These are phyloP conservation scores for Trachelus iudaicus DNA, from an alignment of 2,888 invertebrate genomes.

Conservation along the genomic window DNA sequence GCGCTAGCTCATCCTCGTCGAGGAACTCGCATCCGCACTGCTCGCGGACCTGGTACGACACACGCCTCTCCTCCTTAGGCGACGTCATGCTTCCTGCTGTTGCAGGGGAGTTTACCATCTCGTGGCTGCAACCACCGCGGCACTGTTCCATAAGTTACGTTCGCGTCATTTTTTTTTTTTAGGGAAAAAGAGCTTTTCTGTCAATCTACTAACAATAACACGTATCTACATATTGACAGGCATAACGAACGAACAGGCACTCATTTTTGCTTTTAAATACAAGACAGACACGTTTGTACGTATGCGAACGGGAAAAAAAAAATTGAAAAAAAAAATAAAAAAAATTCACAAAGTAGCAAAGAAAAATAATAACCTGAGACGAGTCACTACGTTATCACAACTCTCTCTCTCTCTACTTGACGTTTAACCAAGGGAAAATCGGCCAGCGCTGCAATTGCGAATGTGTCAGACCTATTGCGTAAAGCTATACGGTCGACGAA, in stretches of 20 bases:
- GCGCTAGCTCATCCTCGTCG: constrained; percentile 27
- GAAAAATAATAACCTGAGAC: background rate
- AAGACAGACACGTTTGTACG: background rate
- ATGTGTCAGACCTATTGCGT: background rate
- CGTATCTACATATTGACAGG: background rate
- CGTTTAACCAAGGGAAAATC: background rate
- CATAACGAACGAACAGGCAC: background rate
- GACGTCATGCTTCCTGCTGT: constrained; percentile 47
- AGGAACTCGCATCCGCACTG: constrained; percentile 55
- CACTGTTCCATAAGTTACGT: constrained; percentile 62
- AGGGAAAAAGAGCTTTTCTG: background rate
- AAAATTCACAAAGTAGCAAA: background rate
- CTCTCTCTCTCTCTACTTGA: background rate
- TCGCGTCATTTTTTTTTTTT: constrained; percentile 53
- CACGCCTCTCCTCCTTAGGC: constrained; percentile 47
- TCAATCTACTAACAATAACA: background rate
- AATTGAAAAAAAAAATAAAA: too few relatives aligned
- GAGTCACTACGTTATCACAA: background rate
- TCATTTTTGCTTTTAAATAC: background rate
- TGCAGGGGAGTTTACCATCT: constrained; percentile 64
- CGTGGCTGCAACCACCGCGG: constrained; percentile 66
- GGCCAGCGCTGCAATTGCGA: background rate
- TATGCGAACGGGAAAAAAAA: background rate
- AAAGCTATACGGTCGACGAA: background rate
- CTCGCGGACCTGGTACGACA: constrained; percentile 21